Evolutionary conservation across 2,888 invertebrate species (phyloP).

Genomic region (Acleris laterana): DNA sequence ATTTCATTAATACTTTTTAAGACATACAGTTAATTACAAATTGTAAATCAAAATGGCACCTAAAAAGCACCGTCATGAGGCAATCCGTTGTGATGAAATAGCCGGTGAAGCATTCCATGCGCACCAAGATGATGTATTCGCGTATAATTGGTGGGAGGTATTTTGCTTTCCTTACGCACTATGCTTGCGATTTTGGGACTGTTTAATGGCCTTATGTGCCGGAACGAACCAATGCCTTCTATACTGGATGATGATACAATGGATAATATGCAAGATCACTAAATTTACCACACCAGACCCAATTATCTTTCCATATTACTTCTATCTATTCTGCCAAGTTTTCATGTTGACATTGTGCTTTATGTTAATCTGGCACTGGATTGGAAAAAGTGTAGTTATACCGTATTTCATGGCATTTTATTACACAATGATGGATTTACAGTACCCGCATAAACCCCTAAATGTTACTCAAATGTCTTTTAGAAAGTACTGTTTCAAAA

Average conservation of each 20-base stretch:
- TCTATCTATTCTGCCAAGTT: slow-evolving; percentile 73
- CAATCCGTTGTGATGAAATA: slow-evolving; percentile 35
- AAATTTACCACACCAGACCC: slow-evolving; percentile 64
- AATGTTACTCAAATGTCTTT: slow-evolving; percentile 50
- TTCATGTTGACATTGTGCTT: slow-evolving; percentile 59
- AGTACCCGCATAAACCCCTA: neutral
- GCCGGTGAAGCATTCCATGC: slow-evolving; percentile 61
- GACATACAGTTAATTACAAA: no score
- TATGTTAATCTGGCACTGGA: slow-evolving; percentile 56
- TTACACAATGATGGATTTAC: slow-evolving; percentile 42
- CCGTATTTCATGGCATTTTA: slow-evolving; percentile 60
- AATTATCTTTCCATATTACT: slow-evolving; percentile 72
- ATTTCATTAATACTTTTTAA: no score
- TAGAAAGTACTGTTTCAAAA: slow-evolving; percentile 71
- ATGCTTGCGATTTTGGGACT: slow-evolving; percentile 63
- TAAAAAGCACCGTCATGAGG: neutral
- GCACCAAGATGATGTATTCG: slow-evolving; percentile 58
- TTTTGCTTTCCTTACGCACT: slow-evolving; percentile 72
- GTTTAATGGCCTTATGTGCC: slow-evolving; percentile 60
- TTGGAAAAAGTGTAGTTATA: slow-evolving; percentile 57
- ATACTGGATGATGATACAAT: slow-evolving; percentile 73
- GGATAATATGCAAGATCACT: slow-evolving; percentile 70
- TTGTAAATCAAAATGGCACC: neutral
- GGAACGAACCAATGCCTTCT: slow-evolving; percentile 70
- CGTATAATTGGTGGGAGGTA: slow-evolving; percentile 71